Evolutionary conservation across 2,797 vertebrate genomes (phyloP).

Genomic region (Chloroceryle inda): DNA sequence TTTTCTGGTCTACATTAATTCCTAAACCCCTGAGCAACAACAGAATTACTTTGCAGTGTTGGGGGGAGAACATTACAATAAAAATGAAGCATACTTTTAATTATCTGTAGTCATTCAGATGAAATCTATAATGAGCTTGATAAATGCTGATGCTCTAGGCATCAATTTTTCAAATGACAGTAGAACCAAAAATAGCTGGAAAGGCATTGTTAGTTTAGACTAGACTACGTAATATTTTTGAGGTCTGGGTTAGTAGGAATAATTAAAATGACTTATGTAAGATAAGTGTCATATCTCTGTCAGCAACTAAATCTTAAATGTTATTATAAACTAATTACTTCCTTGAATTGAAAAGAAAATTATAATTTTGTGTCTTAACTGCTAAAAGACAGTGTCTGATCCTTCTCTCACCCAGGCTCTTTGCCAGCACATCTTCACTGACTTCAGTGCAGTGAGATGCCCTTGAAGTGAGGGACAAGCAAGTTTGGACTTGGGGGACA

Average conservation of each 20-base stretch:
- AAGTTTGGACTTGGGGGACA: background rate
- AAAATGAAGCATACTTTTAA: slow-evolving; percentile 71
- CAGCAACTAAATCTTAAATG: slow-evolving; percentile 67
- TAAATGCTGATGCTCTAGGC: slow-evolving; percentile 66
- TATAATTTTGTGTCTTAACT: slow-evolving; percentile 25
- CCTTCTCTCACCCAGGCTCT: background rate
- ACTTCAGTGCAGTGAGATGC: background rate
- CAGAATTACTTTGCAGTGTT: slow-evolving; percentile 21
- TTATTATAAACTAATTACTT: slow-evolving; percentile 69
- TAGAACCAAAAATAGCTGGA: slow-evolving; percentile 38
- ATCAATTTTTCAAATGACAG: slow-evolving; percentile 53
- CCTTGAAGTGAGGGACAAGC: background rate
- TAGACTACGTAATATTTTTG: slow-evolving; percentile 45
- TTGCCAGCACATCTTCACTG: background rate
- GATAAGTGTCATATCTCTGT: slow-evolving; percentile 65
- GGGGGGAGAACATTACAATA: slow-evolving; percentile 22
- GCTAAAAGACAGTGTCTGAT: slow-evolving; percentile 8
- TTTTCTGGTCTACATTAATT: slow-evolving; percentile 36
- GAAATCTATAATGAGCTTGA: slow-evolving; percentile 69
- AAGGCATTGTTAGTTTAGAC: slow-evolving; percentile 57
- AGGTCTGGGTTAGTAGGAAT: slow-evolving; percentile 57
- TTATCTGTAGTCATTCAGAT: slow-evolving; percentile 64
- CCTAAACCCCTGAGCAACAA: slow-evolving; percentile 36
- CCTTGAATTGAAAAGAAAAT: slow-evolving; percentile 53
- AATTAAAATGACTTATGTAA: slow-evolving; percentile 70